Conservation (phyloP, 2,888 invertebrate genomes). For the Agelastica alni region DNA sequence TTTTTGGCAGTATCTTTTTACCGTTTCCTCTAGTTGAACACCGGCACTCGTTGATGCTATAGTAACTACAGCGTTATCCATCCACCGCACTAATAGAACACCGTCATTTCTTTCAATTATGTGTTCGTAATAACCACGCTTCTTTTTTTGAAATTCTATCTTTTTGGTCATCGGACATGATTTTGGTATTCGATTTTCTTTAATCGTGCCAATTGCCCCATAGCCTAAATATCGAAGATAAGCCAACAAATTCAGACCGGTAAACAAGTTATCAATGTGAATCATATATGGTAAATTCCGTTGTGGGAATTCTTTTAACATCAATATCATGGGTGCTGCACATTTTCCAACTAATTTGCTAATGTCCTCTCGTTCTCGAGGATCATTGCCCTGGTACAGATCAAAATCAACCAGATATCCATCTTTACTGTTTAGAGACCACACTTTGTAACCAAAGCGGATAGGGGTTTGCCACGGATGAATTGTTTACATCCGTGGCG, state of each 20-base stretch:
- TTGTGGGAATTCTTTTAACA: conserved; percentile 20
- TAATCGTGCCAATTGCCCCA: too few relatives aligned
- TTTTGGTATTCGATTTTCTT: too few relatives aligned
- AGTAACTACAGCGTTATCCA: conserved; percentile 15
- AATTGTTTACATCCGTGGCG: too few relatives aligned
- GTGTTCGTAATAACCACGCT: conserved; percentile 5
- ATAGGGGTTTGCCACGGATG: too few relatives aligned
- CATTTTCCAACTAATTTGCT: conserved; percentile 25
- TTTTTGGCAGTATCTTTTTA: conserved; percentile 15
- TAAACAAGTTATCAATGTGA: neutral
- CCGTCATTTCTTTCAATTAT: conserved; percentile 14
- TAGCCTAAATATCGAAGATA: too few relatives aligned
- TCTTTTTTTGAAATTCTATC: too few relatives aligned
- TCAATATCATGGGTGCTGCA: conserved; percentile 7
- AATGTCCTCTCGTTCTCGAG: too few relatives aligned
- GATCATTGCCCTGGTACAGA: too few relatives aligned
- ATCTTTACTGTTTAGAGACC: too few relatives aligned
- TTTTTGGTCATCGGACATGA: too few relatives aligned
- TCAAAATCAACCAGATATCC: too few relatives aligned
- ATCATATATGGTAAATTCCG: conserved; percentile 16
- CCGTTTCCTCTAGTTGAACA: conserved; percentile 10
- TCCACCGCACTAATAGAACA: conserved; percentile 15
- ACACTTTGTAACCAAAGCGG: too few relatives aligned
- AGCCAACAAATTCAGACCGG: conserved; percentile 1
- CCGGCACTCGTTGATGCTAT: conserved; percentile 13